Evolutionary conservation across 2,113 vertebrate genomes (phyloP), one percentile per base, ranked within the genome.

Genomic region (Neogale vison): DNA sequence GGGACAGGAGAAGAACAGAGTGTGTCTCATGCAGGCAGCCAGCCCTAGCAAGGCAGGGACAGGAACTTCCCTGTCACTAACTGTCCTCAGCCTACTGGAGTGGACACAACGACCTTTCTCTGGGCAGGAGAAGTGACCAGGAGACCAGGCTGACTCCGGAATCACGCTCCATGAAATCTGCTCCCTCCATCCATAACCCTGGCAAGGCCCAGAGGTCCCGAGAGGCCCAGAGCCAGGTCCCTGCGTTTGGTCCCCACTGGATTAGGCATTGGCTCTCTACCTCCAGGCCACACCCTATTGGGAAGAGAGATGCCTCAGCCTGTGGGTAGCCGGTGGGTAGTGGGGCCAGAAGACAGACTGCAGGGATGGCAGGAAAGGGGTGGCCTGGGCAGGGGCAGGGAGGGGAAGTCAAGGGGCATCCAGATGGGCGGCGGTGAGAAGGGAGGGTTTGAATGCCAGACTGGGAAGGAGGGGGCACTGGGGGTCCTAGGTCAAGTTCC

Each of bases 331-430:
- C 50, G 52, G 47, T 11, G 31, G 74, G 45, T 42, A 72, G 47
- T 11, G 31, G 74, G 52, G 34, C 0, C 23, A 31, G 67, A 6
- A 50, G 1, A 76, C 15, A 50, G 83, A n/a, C 50, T 0, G 24
- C 57, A 34, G 20, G 63, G 31, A 15, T 31, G 29, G 76, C 67
- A 65, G 47, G 47, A 59, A 76, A 82, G 77, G 77, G 20, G 2
- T 11, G 23, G 45, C 45, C 17, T 4, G 63, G 45, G 8, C 0
- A 0, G 21, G 1, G n/a, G 42, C 63, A 11, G 7, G 4, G 24
- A 74, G 31, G 63, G 45, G 34, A 63, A 4, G 14, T 20, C 2
- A 0, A 29, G 52, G 9, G 47, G 10, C 10, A 11, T 55, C n/a
- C 55, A 31, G 63, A 42, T 13, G 45, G 39, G 24, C 24, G 6